A percentile compares a stretch with the other conserved stretches of the same genome.
phyloP scores from a whole-genome alignment of 23 tunicate species.

The Phallusia fumigata region DNA sequence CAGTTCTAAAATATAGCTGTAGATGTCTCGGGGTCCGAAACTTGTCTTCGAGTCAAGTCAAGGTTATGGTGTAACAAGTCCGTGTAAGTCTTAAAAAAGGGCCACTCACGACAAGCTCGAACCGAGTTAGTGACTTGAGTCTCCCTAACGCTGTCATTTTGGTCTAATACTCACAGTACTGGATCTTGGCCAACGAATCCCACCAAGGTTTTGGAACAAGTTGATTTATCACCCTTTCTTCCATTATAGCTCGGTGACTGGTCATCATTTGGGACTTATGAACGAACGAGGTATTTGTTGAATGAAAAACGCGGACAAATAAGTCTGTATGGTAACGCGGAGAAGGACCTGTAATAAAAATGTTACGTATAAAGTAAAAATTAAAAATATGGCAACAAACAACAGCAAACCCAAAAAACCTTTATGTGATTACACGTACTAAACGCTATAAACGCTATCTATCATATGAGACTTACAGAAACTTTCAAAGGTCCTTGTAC shows the following conservation, averaged over 20 bases:
- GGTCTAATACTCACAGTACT: slow-evolving; percentile 42
- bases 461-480: too few species aligned
- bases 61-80: too few species aligned
- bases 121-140: too few species aligned
- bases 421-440: too few species aligned
- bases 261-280: slow-evolving; percentile 37
- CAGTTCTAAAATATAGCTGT: too few species aligned
- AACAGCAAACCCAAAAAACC: too few species aligned
- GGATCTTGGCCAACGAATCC: slow-evolving; percentile 64
- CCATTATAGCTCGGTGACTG: slow-evolving; percentile 69
- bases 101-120: too few species aligned
- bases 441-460: neutral
- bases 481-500: neutral
- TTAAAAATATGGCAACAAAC: too few species aligned
- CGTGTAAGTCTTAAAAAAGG: too few species aligned
- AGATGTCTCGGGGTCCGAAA: too few species aligned
- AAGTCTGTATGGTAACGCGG: slow-evolving; percentile 52
- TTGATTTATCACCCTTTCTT: slow-evolving; percentile 28
- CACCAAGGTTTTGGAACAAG: slow-evolving; percentile 40
- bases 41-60: too few species aligned
- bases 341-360: slow-evolving; percentile 29
- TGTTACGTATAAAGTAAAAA: neutral
- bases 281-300: slow-evolving; percentile 18
- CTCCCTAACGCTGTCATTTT: too few species aligned
- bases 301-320: slow-evolving; percentile 37